These are phyloP conservation scores for Polymixis lichenea DNA, from an alignment of 2,888 invertebrate species.

Conservation along the genomic window DNA sequence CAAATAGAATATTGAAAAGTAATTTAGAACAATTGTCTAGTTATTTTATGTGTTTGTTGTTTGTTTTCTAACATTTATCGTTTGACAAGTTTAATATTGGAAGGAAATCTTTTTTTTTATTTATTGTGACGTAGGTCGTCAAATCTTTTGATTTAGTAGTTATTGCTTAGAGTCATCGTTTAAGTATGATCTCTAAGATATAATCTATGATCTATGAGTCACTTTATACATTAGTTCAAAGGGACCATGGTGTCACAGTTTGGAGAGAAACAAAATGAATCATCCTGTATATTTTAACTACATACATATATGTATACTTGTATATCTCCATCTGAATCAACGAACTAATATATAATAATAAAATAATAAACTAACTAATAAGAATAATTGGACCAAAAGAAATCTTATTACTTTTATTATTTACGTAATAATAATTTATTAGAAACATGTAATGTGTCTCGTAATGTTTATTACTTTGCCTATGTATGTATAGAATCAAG, in stretches of 20 bases:
- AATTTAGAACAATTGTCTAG: background rate
- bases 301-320: background rate
- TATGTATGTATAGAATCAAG: too few relatives aligned
- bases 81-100: background rate
- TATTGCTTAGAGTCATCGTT: background rate
- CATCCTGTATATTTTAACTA: background rate
- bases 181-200: too few relatives aligned
- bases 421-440: slow-evolving; percentile 13
- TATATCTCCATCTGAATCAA: background rate
- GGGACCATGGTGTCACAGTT: background rate
- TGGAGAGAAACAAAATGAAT: slow-evolving; percentile 3
- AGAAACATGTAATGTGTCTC: too few relatives aligned
- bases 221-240: background rate
- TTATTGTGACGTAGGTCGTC: background rate
- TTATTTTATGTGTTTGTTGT: too few relatives aligned
- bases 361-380: too few relatives aligned
- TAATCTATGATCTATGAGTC: background rate
- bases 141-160: background rate
- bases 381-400: slow-evolving; percentile 12
- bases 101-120: background rate
- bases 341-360: too few relatives aligned
- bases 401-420: slow-evolving; percentile 32
- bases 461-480: too few relatives aligned
- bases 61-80: background rate
- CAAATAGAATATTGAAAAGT: background rate